Percentiles rank a stretch among this genome's conserved stretches.
phyloP scores from a whole-genome alignment of 1,140 invertebrate species.

The Berghia stephanieae region DNA sequence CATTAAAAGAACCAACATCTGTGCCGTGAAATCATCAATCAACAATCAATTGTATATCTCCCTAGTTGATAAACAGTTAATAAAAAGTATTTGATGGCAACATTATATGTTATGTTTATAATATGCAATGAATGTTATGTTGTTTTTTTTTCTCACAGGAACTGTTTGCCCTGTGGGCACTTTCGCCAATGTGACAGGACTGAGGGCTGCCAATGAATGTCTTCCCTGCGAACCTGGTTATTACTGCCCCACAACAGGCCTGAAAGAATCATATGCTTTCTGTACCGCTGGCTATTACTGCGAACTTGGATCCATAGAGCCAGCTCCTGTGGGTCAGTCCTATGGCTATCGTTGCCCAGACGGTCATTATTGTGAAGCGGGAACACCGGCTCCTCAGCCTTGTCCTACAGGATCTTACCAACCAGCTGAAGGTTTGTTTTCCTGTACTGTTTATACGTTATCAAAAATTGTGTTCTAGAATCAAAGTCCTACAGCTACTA shows the following conservation, averaged over 20 bases:
- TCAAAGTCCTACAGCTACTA: no score
- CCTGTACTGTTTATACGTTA: not conserved
- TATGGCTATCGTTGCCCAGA: slow-evolving; percentile 58
- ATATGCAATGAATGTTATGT: no score
- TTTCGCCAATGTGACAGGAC: slow-evolving; percentile 59
- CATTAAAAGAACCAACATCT: no score
- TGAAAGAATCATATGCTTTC: slow-evolving; percentile 39
- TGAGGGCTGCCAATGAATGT: slow-evolving; percentile 52
- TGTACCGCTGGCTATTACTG: slow-evolving; percentile 61
- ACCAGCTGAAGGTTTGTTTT: slow-evolving; percentile 45
- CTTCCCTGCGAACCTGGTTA: slow-evolving; percentile 55
- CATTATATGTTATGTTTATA: no score
- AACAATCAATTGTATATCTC: no score
- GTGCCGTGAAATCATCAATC: no score
- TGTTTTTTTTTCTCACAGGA: slow-evolving; percentile 37
- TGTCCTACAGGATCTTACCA: slow-evolving; percentile 60
- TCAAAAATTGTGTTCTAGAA: not conserved
- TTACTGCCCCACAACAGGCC: slow-evolving; percentile 55
- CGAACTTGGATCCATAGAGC: slow-evolving; percentile 47
- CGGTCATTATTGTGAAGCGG: slow-evolving; percentile 59
- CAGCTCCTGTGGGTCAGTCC: slow-evolving; percentile 45
- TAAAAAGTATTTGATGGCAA: no score
- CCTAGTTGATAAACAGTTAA: no score
- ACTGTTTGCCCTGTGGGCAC: slow-evolving; percentile 54
- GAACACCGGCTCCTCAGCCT: slow-evolving; percentile 50